Percentiles rank a stretch among this genome's conserved stretches.
These are phyloP conservation scores for Chinchilla lanigera DNA, from an alignment of 2,113 vertebrate species.

Conservation along the genomic window DNA sequence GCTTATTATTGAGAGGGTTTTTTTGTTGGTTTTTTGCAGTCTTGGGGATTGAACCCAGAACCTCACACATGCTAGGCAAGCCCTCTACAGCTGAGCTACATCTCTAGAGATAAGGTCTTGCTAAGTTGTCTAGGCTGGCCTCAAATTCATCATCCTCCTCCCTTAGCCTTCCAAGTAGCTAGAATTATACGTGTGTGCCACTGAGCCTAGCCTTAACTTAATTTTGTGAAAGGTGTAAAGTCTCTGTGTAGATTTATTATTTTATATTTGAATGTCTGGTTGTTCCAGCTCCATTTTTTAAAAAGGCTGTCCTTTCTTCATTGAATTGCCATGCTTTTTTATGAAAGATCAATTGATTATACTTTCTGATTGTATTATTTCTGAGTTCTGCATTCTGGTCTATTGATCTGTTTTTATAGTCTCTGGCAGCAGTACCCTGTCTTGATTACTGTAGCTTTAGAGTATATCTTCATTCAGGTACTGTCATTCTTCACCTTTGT, in stretches of 20 bases:
- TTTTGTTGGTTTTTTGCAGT: neutral
- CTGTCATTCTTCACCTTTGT: neutral
- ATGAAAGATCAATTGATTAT: neutral
- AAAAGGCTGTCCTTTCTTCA: neutral
- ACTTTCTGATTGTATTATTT: neutral
- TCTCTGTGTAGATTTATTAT: neutral
- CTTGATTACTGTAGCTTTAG: neutral
- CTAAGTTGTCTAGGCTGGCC: neutral
- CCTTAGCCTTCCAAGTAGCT: neutral
- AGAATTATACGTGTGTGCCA: neutral
- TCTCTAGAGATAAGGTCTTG: neutral
- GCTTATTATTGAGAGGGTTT: neutral
- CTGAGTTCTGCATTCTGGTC: neutral
- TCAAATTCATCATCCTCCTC: neutral
- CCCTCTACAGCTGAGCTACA: neutral
- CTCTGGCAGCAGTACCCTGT: neutral
- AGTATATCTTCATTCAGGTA: neutral
- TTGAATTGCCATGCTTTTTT: neutral
- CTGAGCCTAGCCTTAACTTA: neutral
- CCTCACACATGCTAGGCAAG: neutral
- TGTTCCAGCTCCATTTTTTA: neutral
- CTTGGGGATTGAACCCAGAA: neutral
- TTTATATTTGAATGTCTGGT: neutral
- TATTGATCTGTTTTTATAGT: neutral
- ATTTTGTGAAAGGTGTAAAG: neutral